Conservation (phyloP, 2,797 vertebrate species). For the Sebastes hubbsi region DNA sequence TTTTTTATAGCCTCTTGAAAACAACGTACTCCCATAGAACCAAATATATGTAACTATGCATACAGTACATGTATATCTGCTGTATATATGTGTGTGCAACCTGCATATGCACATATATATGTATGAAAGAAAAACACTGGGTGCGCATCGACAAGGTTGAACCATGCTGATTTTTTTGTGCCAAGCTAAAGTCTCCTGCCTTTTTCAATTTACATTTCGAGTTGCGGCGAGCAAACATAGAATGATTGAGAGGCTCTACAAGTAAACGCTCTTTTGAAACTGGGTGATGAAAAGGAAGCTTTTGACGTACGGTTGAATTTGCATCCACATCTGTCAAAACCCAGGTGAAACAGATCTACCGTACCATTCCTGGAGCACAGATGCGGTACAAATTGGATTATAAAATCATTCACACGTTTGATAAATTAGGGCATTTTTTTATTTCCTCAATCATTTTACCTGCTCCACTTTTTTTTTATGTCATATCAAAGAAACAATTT, state of each 20-base stretch:
- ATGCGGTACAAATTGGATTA: slow-evolving; percentile 19
- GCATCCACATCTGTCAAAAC: slow-evolving; percentile 26
- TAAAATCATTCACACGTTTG: not conserved
- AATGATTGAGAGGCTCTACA: slow-evolving; percentile 70
- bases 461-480: slow-evolving; percentile 20
- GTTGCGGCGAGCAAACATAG: slow-evolving; percentile 44
- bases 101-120: slow-evolving; percentile 83
- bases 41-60: slow-evolving; percentile 88
- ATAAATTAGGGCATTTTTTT: slow-evolving; percentile 12
- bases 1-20: slow-evolving; percentile 86
- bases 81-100: slow-evolving; percentile 84
- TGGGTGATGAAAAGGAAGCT: slow-evolving; percentile 51
- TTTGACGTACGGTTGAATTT: slow-evolving; percentile 25
- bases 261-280: slow-evolving; percentile 57
- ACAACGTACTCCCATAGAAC: slow-evolving; percentile 87
- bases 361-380: not conserved
- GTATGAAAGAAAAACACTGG: slow-evolving; percentile 82
- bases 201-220: slow-evolving; percentile 67
- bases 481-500: not conserved
- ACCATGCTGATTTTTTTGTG: slow-evolving; percentile 88
- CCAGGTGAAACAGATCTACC: slow-evolving; percentile 18
- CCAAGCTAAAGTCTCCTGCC: slow-evolving; percentile 47
- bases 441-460: slow-evolving; percentile 69
- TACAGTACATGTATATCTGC: slow-evolving; percentile 84
- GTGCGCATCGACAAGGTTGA: slow-evolving; percentile 91